Evolutionary conservation across 2,797 vertebrate genomes (phyloP), one percentile per base, ranked within the genome.

Genomic region (Sebastes hopkinsi): DNA sequence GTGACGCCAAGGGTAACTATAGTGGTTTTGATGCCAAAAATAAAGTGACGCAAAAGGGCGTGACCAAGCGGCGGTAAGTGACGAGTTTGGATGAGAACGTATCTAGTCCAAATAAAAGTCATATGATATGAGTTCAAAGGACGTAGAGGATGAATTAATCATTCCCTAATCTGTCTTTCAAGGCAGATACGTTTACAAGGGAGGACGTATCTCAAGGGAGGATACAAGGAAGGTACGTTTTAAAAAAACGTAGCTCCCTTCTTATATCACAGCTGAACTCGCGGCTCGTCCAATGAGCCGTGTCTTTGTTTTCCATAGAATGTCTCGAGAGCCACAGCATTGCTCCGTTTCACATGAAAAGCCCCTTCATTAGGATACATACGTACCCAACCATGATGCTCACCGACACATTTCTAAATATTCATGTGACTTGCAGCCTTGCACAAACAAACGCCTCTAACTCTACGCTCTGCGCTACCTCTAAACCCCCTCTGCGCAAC

Each of bases 391-490:
- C 85, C 78, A 2, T 87, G 82, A 75, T 87, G 88, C 87, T 88
- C 84, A 82, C 70, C 18, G 79, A 89, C 62, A 69, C 55, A 75
- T 84, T 85, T 76, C 74, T 84, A 91, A 89, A 92, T 89, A 92
- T 92, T 90, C 77, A 88, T 79, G 83, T 74, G 62, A 77, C 80
- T 58, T 14, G 56, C 79, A 69, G 54, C 70, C 72, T 73, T 64
- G 29, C 75, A 67, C 54, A 84, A 82, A 83, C 54, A 69, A 85
- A 18, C 46, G 27, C 65, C 16, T 18, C 62, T 50, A 67, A 81
- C 65, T 66, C 16, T 58, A 27, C 7, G 16, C 72, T 76, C n/a
- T 18, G 38, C 1, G 18, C 74, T 59, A 34, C 73, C 27, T 72
- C 50, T 86, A 76, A 87, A 86, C 61, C 87, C 60, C 66, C 82